Base-by-base conservation (phyloP, 2,113 vertebrate genomes). In the Paedocypris sp. region DNA sequence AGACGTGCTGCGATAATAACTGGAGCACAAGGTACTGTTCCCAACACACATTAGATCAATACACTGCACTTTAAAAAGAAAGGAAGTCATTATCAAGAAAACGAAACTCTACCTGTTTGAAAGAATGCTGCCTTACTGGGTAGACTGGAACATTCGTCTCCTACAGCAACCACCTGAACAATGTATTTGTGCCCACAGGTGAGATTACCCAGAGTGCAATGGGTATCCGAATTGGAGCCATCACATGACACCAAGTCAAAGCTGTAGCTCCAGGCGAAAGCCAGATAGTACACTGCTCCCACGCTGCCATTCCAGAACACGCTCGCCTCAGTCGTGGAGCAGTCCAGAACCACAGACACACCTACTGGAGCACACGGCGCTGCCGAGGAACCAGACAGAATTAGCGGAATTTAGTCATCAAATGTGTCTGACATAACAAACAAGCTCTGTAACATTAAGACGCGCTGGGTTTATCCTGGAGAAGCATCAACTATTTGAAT, bases 321-420 rank as follows among this genome's bases (percentile, higher is more conserved):
- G 0, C 47, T 4, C 0, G 76, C 83, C 22, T 73, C 6, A 19
- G 83, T 80, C 8, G 23, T 54, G 9, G 63, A 48, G 60, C 87
- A 89, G 52, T 80, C 35, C 25, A 83, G 31, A 4, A 13, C 3
- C 12, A 76, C 73, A 1, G 50, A 22, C 58, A 87, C 75, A 18
- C 74, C 69, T 25, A 65, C 58, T 0, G 87, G 87, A 64, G 81
- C 64, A 46, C 87, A 89, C 4, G 85, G 85, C 13, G 73, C 86
- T 88, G 68, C 15, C 59, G 22, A 57, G 38, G 9, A 4, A 12
- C 48, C 0, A 28, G 22, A 33, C 3, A 46, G 2, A 43, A 3
- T 8, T n/a, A n/a, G 16, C 4, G 1, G 5, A 18, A 22, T 20
- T 20, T n/a, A n/a, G n/a, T n/a, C 10, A 1, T 6, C 10, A n/a